Percentiles rank a stretch among this genome's conserved stretches.
phyloP scores from a whole-genome alignment of 2,888 invertebrate species.

The Drosophila barbarae region DNA sequence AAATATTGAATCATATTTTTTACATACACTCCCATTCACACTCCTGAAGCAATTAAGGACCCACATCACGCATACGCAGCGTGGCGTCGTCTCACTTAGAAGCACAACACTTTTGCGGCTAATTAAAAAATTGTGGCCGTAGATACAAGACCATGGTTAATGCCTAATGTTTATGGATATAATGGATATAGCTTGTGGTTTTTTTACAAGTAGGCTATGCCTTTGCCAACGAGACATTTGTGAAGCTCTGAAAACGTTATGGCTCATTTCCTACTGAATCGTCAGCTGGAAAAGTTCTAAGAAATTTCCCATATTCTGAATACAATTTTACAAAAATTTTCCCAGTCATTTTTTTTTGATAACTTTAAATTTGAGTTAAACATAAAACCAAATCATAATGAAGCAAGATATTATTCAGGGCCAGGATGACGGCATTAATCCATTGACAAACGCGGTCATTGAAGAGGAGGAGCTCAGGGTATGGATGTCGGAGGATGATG shows the following conservation, averaged over 20 bases:
- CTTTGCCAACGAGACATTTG: background rate
- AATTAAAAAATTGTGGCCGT: conserved; percentile 14
- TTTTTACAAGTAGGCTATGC: background rate
- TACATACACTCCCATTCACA: background rate
- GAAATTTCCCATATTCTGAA: background rate
- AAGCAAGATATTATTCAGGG: background rate
- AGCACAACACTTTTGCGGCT: conserved; percentile 26
- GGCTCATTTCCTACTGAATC: background rate
- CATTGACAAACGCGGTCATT: background rate
- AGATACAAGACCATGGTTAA: background rate
- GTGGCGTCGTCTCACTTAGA: conserved; percentile 21
- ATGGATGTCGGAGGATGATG: background rate
- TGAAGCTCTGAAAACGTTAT: background rate
- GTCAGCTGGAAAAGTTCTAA: background rate
- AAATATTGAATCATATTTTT: background rate
- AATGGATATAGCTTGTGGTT: conserved; percentile 13
- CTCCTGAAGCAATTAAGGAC: background rate
- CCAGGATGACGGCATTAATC: background rate
- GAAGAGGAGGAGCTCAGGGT: background rate
- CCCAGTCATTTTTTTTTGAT: background rate
- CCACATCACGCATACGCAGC: conserved; percentile 26
- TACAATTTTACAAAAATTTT: background rate
- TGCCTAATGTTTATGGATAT: conserved; percentile 4
- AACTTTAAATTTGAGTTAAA: background rate
- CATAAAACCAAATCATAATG: background rate